phyloP scores from a whole-genome alignment of 2,113 vertebrate species.

The Dryoscopus gambensis region DNA sequence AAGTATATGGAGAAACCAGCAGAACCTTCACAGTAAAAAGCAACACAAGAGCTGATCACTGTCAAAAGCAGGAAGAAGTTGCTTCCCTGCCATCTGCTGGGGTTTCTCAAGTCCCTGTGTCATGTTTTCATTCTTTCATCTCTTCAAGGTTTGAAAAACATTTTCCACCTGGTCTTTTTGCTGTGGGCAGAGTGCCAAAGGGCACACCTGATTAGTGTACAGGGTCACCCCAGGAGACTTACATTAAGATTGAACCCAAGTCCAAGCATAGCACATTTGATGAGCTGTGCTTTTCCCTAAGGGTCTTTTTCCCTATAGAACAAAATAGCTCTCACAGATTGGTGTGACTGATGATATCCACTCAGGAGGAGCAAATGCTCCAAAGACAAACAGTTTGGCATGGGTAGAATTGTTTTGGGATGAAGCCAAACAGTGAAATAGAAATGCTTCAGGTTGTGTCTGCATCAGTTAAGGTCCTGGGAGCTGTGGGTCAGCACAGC shows the following conservation, averaged over 20 bases:
- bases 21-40: not conserved
- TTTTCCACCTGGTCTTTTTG: not conserved
- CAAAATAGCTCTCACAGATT: not conserved
- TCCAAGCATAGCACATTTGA: not conserved
- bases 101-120: not conserved
- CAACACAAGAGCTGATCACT: not conserved
- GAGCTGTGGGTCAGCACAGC: not conserved
- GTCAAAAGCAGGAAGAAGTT: not conserved
- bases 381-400: slow-evolving; percentile 11
- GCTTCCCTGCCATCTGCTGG: not conserved
- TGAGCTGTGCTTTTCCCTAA: not conserved
- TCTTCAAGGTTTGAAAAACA: not conserved
- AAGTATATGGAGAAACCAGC: not conserved
- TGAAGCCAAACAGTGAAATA: not conserved
- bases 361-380: slow-evolving; percentile 11
- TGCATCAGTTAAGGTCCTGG: not conserved
- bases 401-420: not conserved
- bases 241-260: not conserved
- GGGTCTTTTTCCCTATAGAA: not conserved
- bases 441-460: not conserved
- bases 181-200: not conserved
- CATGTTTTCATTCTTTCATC: not conserved
- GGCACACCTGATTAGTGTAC: not conserved
- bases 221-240: not conserved
- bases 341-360: slow-evolving; percentile 7